Evolutionary conservation across 1,140 invertebrate genomes (phyloP), one percentile per base, ranked within the genome.

Genomic region (Theocolax elegans): DNA sequence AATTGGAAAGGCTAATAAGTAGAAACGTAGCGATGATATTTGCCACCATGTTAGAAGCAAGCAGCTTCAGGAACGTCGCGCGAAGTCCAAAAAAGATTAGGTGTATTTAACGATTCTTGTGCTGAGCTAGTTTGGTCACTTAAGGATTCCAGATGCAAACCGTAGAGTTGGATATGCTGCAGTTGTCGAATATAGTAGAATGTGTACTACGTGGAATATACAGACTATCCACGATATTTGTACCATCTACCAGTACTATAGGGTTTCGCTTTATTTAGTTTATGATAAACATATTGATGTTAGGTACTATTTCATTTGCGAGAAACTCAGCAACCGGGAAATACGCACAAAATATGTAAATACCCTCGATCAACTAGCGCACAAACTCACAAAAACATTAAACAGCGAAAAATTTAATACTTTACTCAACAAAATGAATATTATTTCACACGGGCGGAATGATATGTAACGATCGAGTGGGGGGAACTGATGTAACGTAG

Each of bases 191-290:
- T 71, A 63, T 21, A 46, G 35, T 13, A 3, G 60, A 19, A 71
- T 71, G 59, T 46, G 38, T 25, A 71, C 56, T 0, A 71, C 69
- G 4, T 71, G 69, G 60, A 71, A 65, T 31, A 58, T 64, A 1
- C 17, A 6, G 0, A 40, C 53, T 0, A 71, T 71, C 4, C 17
- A 2, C n/a, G 69, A 64, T 3, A 71, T 71, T 15, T 71, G 69
- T 38, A 54, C 62, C 0, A 71, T 65, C 7, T 65, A 38, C 58
- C 62, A 71, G 60, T 71, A 71, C 31, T 71, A 71, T 49, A 51
- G 69, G 1, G 69, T 71, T n/a, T 38, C 27, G 2, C 2, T 70
- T 0, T 56, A 51, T 42, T n/a, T 70, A 1, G 6, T 10, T 15
- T 70, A 62, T 23, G 62, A 53, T 17, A 70, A 70, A n/a, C n/a